Base-by-base conservation (phyloP, 2,113 vertebrate genomes). In the Lophura nycthemera region DNA sequence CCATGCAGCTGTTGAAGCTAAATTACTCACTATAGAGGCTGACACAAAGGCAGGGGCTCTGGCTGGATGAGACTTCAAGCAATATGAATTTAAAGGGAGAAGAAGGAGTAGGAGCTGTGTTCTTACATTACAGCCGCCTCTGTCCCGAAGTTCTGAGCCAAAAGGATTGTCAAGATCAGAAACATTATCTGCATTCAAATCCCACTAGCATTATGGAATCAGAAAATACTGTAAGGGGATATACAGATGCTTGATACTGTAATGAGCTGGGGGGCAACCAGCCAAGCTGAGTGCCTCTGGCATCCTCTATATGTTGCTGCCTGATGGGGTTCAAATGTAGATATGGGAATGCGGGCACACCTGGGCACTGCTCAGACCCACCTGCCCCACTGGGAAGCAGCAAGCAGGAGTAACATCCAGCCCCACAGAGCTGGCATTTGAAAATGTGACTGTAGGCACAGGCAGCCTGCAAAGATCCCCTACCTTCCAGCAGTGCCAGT, bases 221-320 rank as follows among this genome's bases (percentile, higher is more conserved):
- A 93, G 59, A 95, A 87, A 93, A 91, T 86, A 78, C 78, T 82
- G 92, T 95, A 93, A 91, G 83, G n/a, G 36, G 86, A 86, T 83
- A 65, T 92, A 86, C 64, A 88, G 95, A 90, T 86, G 80, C 80
- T 83, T 78, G 86, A 84, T 94, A 95, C 93, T 95, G 95, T 96
- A 95, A 94, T 66, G 54, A 90, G 66, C 48, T 90, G 63, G 59
- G 40, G 40, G 63, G 17, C 77, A 88, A 52, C 69, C 30, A 65
- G 91, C 83, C 90, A 95, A 84, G 63, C 43, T 82, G 36, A 54
- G 21, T 88, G 57, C 70, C 48, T 78, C 73, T 82, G 76, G 88
- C 66, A 75, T 73, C 43, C n/a, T 86, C 66, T 34, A 2, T 81
- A 61, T 80, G 91, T 91, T 66, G 27, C 73, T 95, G 48, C 79